Evolutionary conservation across 2,113 vertebrate species (phyloP).

Genomic region (Cepphus grylle): DNA sequence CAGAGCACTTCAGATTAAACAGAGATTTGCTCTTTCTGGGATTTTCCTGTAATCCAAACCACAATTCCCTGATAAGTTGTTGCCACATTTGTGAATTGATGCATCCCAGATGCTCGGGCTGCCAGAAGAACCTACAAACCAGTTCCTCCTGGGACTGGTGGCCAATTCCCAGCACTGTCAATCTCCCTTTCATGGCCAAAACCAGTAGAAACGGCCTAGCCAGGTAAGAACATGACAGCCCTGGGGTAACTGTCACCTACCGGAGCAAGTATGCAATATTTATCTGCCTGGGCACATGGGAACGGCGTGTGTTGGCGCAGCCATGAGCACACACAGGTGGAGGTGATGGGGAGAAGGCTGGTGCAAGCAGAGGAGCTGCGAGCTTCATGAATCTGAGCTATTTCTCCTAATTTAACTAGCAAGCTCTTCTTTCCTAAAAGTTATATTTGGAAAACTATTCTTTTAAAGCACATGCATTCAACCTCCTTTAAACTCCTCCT

Average conservation of each 20-base stretch:
- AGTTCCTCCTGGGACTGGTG: neutral
- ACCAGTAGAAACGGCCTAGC: neutral
- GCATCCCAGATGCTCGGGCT: neutral
- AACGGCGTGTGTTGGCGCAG: fast-evolving
- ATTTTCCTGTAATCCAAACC: constrained; percentile 39
- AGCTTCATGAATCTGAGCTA: neutral
- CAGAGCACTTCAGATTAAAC: neutral
- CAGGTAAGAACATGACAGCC: neutral
- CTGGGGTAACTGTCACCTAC: neutral
- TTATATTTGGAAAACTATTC: neutral
- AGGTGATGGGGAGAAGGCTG: neutral
- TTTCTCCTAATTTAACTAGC: neutral
- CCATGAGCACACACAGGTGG: neutral
- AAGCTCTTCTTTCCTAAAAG: neutral
- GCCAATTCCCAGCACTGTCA: neutral
- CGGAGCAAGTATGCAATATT: neutral
- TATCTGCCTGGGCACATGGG: neutral
- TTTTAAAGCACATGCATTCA: neutral
- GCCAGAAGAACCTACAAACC: neutral
- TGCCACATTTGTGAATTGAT: neutral
- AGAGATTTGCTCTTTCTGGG: constrained; percentile 1
- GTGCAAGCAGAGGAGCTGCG: neutral
- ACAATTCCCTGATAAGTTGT: constrained; percentile 24
- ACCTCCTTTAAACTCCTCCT: neutral
- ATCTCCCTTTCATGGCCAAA: neutral